These are phyloP conservation scores for Pachypanchax playfairii DNA, from an alignment of 2,113 vertebrate genomes.

Conservation along the genomic window DNA sequence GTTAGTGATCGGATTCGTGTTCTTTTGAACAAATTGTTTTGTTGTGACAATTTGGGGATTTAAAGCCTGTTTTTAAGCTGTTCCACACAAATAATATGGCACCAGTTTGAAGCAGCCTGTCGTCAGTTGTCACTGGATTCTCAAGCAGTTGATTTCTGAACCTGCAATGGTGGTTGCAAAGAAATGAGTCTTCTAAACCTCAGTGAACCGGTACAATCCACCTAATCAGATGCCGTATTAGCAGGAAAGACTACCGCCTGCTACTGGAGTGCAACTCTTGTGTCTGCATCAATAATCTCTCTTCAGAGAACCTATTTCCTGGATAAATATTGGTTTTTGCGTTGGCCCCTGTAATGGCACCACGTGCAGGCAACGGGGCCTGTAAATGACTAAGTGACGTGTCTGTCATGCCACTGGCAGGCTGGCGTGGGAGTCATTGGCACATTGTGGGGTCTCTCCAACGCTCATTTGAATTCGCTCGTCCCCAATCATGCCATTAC, in stretches of 20 bases:
- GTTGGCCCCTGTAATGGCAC: conserved; percentile 74
- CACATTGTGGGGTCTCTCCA: conserved; percentile 75
- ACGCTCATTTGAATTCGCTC: conserved; percentile 78
- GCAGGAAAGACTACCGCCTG: conserved; percentile 49
- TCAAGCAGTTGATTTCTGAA: conserved; percentile 1
- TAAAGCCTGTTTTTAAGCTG: not conserved
- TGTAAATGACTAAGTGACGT: conserved; percentile 78
- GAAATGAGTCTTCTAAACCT: conserved; percentile 6
- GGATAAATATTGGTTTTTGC: conserved; percentile 79
- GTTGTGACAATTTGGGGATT: not conserved
- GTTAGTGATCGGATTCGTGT: not conserved
- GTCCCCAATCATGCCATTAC: conserved; percentile 75
- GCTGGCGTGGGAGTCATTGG: conserved; percentile 78
- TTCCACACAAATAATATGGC: too few relatives aligned
- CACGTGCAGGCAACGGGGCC: conserved; percentile 63
- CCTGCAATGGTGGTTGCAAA: conserved; percentile 1
- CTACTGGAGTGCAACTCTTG: conserved; percentile 53
- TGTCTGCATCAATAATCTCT: conserved; percentile 67
- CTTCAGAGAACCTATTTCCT: conserved; percentile 75
- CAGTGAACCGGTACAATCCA: conserved; percentile 23
- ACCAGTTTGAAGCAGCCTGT: not conserved
- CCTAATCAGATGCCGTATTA: conserved; percentile 16
- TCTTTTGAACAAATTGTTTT: not conserved
- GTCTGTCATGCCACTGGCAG: conserved; percentile 74
- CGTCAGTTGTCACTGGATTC: conserved; percentile 5